Evolutionary conservation across 1,140 invertebrate species (phyloP).

Genomic region (Drosophila grimshawi): DNA sequence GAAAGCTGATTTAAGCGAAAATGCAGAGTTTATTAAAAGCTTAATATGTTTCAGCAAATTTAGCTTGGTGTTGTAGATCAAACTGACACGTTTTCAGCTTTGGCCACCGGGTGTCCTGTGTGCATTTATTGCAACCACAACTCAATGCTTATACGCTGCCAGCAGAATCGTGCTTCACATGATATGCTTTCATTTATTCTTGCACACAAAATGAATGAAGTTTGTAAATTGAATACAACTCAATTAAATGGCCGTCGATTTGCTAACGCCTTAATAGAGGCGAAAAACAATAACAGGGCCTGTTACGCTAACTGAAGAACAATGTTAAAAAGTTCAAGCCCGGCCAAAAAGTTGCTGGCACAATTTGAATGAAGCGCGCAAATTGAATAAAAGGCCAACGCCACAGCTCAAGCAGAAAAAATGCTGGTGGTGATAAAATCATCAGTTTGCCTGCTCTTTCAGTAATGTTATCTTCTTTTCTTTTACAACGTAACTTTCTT

Average conservation of each 20-base stretch:
- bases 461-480: slow-evolving; percentile 19
- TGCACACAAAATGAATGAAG: not conserved
- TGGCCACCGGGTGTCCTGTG: too few relatives aligned
- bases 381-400: slow-evolving; percentile 72
- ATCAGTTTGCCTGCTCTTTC: slow-evolving; percentile 58
- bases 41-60: too few relatives aligned
- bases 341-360: slow-evolving; percentile 48
- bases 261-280: slow-evolving; percentile 40
- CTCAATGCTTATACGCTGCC: too few relatives aligned
- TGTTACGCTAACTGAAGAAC: slow-evolving; percentile 34
- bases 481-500: not conserved
- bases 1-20: not conserved
- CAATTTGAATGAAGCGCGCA: slow-evolving; percentile 68
- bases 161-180: not conserved
- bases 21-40: too few relatives aligned
- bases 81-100: too few relatives aligned
- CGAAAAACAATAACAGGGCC: not conserved
- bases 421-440: slow-evolving; percentile 72
- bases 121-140: too few relatives aligned
- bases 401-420: slow-evolving; percentile 71
- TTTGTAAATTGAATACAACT: slow-evolving; percentile 1
- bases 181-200: slow-evolving; percentile 1
- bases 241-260: slow-evolving; percentile 40
- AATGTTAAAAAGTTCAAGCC: slow-evolving; percentile 68
- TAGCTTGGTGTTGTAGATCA: too few relatives aligned